Base-by-base conservation (phyloP, 2,797 vertebrate genomes). In the Rhynchotus rufescens region DNA sequence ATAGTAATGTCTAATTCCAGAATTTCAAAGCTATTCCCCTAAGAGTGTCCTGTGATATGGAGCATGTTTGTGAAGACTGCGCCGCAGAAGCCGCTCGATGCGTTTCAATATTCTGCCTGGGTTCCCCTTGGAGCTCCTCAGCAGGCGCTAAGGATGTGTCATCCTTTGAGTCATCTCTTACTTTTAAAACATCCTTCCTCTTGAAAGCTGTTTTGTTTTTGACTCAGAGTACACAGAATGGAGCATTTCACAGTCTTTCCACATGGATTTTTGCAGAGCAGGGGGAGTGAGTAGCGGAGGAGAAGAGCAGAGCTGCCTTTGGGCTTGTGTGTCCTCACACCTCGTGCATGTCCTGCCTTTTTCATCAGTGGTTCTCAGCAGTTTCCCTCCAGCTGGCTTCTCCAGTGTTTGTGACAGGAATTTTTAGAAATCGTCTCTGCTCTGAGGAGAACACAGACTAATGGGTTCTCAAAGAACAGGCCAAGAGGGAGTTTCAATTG, bases 21-120 rank as follows among this genome's bases (percentile, higher is more conserved):
- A 34, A 92, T 89, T 95, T 93, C 95, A 95, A 96, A 96, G 94
- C 78, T 54, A 15, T 81, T 94, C 57, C 77, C 81, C 49, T 73
- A 22, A 76, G 89, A 73, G 85, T 79, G 60, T 80, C 45, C 92
- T 97, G 88, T 96, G 94, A 95, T 96, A 80, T 8, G 47, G 76
- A 90, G n/a, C 13, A 1, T 89, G 74, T 72, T 86, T 77, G 66
- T 78, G 78, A 72, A 59, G 47, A 60, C 49, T 2, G 44, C 3
- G 56, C 44, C 0, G 1, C 1, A 2, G 71, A 81, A 84, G 61
- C 65, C 44, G 78, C 84, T 72, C 49, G 10, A 20, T 2, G 8
- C 73, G 32, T 26, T 95, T 93, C 89, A 12, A 17, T 56, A 74
- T 88, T 84, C 79, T 66, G 51, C 74, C 75, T 34, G 36, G 40